Evolutionary conservation across 2,113 vertebrate genomes (phyloP).

Genomic region (Silurus asotus): DNA sequence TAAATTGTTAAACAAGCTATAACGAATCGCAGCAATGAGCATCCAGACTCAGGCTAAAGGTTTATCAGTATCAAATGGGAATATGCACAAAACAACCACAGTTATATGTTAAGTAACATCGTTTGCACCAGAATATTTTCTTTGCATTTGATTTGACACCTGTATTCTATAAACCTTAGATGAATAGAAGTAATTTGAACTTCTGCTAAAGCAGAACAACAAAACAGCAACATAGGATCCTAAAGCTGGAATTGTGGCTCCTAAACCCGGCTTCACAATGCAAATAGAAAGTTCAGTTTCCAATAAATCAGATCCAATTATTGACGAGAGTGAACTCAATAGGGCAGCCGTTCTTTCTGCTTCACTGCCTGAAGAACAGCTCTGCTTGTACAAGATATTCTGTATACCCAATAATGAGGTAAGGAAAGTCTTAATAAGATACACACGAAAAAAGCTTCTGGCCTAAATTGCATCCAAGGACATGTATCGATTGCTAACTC

Average conservation of each 20-base stretch:
- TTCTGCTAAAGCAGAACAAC: not conserved
- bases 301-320: not conserved
- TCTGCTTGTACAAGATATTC: not conserved
- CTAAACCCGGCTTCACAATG: not conserved
- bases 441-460: not conserved
- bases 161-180: not conserved
- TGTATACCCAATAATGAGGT: not conserved
- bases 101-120: not conserved
- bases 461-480: not conserved
- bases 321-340: not conserved
- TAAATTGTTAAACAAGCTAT: too few species aligned
- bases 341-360: not conserved
- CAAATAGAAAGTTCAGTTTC: not conserved
- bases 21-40: too few species aligned
- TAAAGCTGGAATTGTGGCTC: not conserved
- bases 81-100: not conserved
- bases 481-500: not conserved
- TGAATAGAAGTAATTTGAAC: not conserved
- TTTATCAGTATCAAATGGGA: not conserved
- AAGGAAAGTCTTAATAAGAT: not conserved
- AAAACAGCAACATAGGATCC: not conserved
- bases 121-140: not conserved
- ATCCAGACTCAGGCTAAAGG: not conserved
- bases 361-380: not conserved
- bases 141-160: not conserved